phyloP scores from a whole-genome alignment of 1,140 invertebrate genomes.

The Eubasilissa regina region DNA sequence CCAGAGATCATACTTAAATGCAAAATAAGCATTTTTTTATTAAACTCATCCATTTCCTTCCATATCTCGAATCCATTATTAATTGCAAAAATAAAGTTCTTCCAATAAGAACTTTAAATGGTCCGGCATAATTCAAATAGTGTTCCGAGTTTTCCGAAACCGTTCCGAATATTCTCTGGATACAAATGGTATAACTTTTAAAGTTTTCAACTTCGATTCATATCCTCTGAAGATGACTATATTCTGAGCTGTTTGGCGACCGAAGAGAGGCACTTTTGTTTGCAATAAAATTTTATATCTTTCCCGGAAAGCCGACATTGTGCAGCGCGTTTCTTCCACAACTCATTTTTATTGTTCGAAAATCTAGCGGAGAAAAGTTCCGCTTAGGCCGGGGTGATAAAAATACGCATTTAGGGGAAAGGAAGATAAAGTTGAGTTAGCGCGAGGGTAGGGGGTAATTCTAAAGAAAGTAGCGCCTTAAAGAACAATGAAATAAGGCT shows the following conservation, averaged over 20 bases:
- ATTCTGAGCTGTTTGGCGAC: slow-evolving; percentile 4
- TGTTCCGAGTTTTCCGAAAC: no score
- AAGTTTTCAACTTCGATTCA: neutral
- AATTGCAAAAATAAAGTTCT: no score
- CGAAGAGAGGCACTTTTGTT: slow-evolving; percentile 8
- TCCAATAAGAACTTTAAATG: no score
- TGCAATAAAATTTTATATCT: slow-evolving; percentile 38
- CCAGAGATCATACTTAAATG: no score
- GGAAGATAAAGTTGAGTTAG: neutral
- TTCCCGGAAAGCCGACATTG: slow-evolving; percentile 1
- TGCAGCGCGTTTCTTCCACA: slow-evolving; percentile 19
- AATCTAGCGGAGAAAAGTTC: neutral
- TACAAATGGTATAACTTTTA: slow-evolving; percentile 11
- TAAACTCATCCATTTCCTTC: no score
- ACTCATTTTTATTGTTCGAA: slow-evolving; percentile 21
- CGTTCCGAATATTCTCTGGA: neutral
- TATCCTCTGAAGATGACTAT: slow-evolving; percentile 3
- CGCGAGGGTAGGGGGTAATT: no score
- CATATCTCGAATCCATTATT: no score
- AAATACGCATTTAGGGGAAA: slow-evolving; percentile 22
- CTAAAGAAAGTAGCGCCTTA: no score
- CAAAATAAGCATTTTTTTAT: no score
- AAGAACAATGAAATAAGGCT: no score
- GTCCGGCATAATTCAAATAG: no score
- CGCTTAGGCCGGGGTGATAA: neutral